Base-by-base conservation (phyloP, 2,888 invertebrate genomes). In the Carterocephalus palaemon region DNA sequence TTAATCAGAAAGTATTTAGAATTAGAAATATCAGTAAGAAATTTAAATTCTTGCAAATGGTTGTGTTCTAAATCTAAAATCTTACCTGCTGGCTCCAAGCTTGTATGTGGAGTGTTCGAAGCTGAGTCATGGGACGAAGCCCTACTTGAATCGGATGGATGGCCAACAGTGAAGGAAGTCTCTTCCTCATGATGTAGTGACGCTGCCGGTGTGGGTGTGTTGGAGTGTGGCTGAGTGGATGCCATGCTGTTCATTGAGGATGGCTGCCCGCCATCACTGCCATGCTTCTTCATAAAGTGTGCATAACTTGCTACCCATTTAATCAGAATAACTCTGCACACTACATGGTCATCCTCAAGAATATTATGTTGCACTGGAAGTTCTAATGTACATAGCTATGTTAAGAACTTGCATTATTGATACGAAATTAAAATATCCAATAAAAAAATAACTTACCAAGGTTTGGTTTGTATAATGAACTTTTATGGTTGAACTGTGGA, bases 261-360 rank as follows among this genome's bases (percentile, higher is more conserved):
- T 0, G 85, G 84, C 51, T 84, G 85, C 0, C 84, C 83, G 0
- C 70, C 75, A 12, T 88, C 88, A 38, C 82, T 86, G 47, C 88
- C 86, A n/a, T 88, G 88, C 56, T 89, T 90, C 70, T 90, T 92
- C 54, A 91, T 89, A 55, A 93, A 92, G 67, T 95, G 95, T 1
- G 93, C 93, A 61, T 93, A 95, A 60, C 90, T 93, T 0, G 95
- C 93, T 10, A 97, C 89, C 97, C 97, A 97, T 75, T 95, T 95
- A 52, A 97, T 93, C 20, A 97, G 86, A 3, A 92, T 93, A 23
- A 97, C 96, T 56, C 96, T 90, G 65, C 95, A 96, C 29, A 89
- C 67, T 8, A 91, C 84, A 70, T 89, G 90, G 76, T 92, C 90
- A 64, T 88, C 91, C 68, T 93, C 90, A 56, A 91, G 75, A 59